Conservation (phyloP, 2,797 vertebrate genomes). For the Notoglanidium macrostoma region DNA sequence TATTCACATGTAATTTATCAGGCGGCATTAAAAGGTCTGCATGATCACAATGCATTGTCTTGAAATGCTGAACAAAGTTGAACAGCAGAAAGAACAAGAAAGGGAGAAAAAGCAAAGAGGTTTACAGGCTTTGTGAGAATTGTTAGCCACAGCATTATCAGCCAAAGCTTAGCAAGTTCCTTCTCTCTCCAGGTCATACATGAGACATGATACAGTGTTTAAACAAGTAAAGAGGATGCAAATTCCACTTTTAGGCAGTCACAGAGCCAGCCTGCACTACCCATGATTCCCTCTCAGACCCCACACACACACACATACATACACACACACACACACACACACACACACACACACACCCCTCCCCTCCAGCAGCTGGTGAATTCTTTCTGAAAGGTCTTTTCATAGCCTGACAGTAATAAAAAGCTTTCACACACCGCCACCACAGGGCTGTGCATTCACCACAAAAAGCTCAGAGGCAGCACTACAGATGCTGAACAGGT, state of each 20-base stretch:
- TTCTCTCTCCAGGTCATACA: too few species aligned
- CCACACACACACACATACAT: too few species aligned
- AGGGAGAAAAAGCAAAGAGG: too few species aligned
- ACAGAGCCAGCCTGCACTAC: constrained; percentile 43
- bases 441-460: not conserved
- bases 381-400: not conserved
- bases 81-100: not conserved
- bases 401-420: not conserved
- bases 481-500: not conserved
- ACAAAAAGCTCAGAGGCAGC: not conserved
- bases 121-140: not conserved
- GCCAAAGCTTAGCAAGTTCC: not conserved
- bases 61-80: not conserved
- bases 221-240: constrained; percentile 1
- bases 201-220: constrained; percentile 4
- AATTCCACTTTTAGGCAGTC: not conserved
- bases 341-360: too few species aligned
- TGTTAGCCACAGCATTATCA: not conserved
- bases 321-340: too few species aligned
- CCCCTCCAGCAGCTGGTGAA: too few species aligned
- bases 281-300: not conserved
- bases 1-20: not conserved
- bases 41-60: not conserved
- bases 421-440: not conserved
- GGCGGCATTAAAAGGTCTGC: not conserved